phyloP scores from a whole-genome alignment of 2,888 invertebrate species.

The Scotopteryx bipunctaria region DNA sequence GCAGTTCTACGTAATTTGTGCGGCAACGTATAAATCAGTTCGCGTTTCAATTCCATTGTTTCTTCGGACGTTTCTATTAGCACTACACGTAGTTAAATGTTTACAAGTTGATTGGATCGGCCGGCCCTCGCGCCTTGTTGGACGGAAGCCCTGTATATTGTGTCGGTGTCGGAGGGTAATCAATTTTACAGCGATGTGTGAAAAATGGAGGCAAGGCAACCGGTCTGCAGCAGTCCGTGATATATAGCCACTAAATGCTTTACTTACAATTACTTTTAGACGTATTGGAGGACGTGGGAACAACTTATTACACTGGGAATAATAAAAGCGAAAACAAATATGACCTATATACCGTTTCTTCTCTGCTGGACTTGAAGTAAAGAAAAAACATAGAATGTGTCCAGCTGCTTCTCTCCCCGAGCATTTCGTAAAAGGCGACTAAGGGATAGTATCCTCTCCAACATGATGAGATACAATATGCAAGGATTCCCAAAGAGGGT shows the following conservation, averaged over 20 bases:
- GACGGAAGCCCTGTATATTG: constrained; percentile 36
- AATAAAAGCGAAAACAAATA: constrained; percentile 13
- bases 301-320: constrained; percentile 32
- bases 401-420: no score
- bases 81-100: constrained; percentile 29
- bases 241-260: constrained; percentile 59
- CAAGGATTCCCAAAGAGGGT: no score
- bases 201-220: constrained; percentile 59
- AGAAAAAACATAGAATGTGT: no score
- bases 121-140: constrained; percentile 22
- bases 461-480: no score
- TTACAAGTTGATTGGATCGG: constrained; percentile 31
- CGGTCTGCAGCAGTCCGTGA: constrained; percentile 45
- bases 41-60: constrained; percentile 40
- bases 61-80: constrained; percentile 40
- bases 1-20: constrained; percentile 50
- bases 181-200: constrained; percentile 64
- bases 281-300: constrained; percentile 53
- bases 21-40: constrained; percentile 48
- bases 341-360: no score
- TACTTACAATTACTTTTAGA: constrained; percentile 61
- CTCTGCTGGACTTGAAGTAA: no score
- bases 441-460: no score
- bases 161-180: constrained; percentile 46
- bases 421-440: no score